These are phyloP conservation scores for Muscicapa striata DNA, from an alignment of 2,797 vertebrate species.

Conservation along the genomic window DNA sequence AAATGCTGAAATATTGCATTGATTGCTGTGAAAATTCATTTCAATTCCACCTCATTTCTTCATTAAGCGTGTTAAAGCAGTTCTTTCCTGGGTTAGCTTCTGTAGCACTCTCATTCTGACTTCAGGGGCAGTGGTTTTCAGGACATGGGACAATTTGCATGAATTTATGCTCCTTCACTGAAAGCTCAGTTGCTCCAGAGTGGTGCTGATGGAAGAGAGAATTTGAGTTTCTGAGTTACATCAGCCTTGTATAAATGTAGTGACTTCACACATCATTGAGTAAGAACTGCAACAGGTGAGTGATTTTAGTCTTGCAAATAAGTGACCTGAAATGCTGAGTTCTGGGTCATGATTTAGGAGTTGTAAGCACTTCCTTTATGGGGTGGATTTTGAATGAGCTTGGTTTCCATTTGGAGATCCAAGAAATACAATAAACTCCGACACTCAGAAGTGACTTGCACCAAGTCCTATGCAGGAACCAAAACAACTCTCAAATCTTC, in stretches of 20 bases:
- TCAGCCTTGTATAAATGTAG: neutral
- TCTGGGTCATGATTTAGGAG: neutral
- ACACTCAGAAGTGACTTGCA: neutral
- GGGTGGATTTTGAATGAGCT: neutral
- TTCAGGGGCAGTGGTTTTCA: neutral
- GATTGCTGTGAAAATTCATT: conserved; percentile 35
- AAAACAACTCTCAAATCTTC: neutral
- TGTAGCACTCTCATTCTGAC: neutral
- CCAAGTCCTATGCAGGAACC: neutral
- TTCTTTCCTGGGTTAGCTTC: neutral
- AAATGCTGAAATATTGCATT: neutral
- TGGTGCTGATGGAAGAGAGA: neutral
- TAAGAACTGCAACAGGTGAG: neutral
- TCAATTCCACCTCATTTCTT: neutral
- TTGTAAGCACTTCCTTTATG: neutral
- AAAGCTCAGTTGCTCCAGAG: neutral
- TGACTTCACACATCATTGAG: neutral
- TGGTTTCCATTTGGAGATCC: neutral
- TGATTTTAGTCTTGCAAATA: neutral
- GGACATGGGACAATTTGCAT: neutral
- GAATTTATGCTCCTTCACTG: neutral
- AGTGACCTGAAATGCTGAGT: neutral
- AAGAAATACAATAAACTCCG: neutral
- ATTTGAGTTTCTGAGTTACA: neutral
- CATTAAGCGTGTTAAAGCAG: neutral